Evolutionary conservation across 2,113 vertebrate species (phyloP), one percentile per base, ranked within the genome.

Genomic region (Proterorhinus semilunaris): DNA sequence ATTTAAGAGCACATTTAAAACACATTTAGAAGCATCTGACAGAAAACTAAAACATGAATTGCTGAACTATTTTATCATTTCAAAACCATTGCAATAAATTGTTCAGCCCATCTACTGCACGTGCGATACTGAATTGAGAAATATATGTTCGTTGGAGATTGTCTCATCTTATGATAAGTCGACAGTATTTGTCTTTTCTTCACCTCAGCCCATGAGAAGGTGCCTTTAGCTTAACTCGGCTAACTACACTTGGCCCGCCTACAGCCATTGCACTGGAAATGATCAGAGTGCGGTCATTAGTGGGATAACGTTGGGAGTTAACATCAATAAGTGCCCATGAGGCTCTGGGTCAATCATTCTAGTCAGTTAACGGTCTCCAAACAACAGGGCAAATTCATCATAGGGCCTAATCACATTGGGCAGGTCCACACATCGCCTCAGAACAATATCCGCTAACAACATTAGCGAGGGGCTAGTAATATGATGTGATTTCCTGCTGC

Each of bases 361-460:
- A 84, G 84, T 86, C 86, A 55, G 80, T 89, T 87, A 91, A 86
- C 64, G 47, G 86, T 88, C 88, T 88, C 90, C 74, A 85, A 87
- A 87, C 89, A 92, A 86, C 88, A 83, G 83, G 72, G 80, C 83
- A 91, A 89, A 92, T 93, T 93, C 88, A 90, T 92, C 92, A 92
- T 69, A 52, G 52, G 43, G 63, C 55, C 67, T 92, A 92, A 93
- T 91, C 89, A 82, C 82, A 89, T 91, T 86, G 83, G 75, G 79
- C 42, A 51, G 76, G 83, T 88, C 83, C 72, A 82, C 85, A 79
- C 73, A 75, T 84, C 16, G 87, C 75, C 85, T 82, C 90, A 89
- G 79, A 91, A 92, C 90, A 93, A 92, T 91, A 92, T 80, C 80
- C 65, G 73, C 83, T 91, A 91, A 93, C 84, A 15, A 86, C 79